These are phyloP conservation scores for Caenorhabditis briggsae DNA, from an alignment of 1,140 invertebrate species.

Conservation along the genomic window DNA sequence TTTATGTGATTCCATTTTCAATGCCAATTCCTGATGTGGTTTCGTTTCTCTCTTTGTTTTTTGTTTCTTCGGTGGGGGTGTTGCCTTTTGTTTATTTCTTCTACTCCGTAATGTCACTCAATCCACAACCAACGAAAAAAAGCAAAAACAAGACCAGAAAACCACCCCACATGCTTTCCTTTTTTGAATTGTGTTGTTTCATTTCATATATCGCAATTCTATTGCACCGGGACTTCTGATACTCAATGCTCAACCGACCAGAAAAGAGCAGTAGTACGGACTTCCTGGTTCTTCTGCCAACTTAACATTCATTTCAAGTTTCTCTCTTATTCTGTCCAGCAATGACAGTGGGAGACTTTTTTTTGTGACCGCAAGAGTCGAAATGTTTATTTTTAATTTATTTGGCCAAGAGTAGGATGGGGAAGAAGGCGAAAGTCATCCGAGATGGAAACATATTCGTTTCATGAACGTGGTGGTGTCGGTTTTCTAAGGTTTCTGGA, in stretches of 20 bases:
- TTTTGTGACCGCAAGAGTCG: neutral
- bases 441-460: neutral
- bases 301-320: conserved; percentile 19
- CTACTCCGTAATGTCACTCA: neutral
- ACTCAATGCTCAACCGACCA: conserved; percentile 24
- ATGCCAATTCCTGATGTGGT: neutral
- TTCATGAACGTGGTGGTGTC: conserved; percentile 23
- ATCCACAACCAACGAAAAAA: neutral
- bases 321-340: neutral
- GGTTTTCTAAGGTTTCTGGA: neutral
- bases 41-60: neutral
- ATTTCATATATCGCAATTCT: conserved; percentile 5
- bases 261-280: conserved; percentile 10
- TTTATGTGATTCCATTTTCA: neutral
- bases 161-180: neutral
- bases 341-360: neutral
- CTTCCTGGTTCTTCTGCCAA: conserved; percentile 4
- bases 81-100: neutral
- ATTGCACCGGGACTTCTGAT: neutral
- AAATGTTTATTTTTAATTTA: conserved; percentile 12
- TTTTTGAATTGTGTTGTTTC: conserved; percentile 22
- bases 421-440: neutral
- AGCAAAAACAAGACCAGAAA: neutral
- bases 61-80: neutral
- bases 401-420: neutral